Base-by-base conservation (phyloP, 2,888 invertebrate species). In the Mactromeris polynyma region DNA sequence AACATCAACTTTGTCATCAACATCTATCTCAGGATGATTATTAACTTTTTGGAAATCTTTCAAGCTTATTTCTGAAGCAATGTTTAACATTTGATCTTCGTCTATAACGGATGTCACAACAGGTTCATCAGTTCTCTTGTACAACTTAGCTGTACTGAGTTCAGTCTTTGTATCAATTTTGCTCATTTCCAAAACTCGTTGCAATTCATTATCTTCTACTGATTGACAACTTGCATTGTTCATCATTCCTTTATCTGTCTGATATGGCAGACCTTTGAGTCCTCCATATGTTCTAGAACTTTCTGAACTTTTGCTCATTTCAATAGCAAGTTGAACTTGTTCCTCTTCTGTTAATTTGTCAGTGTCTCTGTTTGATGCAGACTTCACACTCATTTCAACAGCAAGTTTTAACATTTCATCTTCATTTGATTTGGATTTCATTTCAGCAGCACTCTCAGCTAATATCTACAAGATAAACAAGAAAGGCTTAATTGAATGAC, bases 361-460 rank as follows among this genome's bases (percentile, higher is more conserved):
- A 38, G 26, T 64, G 9, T 21, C 31, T 36, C 73, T 36, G 2
- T 82, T 26, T 51, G 33, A 26, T 69, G 26, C 6, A 69, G 26
- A 42, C 6, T 31, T 1, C 31, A 64, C 80, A 85, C 85, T 85
- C 54, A 78, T 85, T 64, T 85, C 81, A 46, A 85, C 19, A 69
- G 85, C 80, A n/a, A 81, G 33, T 46, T 81, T 85, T 0, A 81
- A 19, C 42, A 69, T 54, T 26, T 88, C 85, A 85, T 90, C 90
- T 78, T 92, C 89, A 81, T 86, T 89, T 33, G 69, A 84, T 19
- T 42, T 73, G 33, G 73, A 7, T 40, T 42, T 64, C 21, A 11
- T 54, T 31, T 86, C 89, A 36, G 83, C 46, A n/a, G 42, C 80
- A 81, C 89, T 89, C 58, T 83, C 83, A 21, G 79, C 51, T 11